phyloP scores from a whole-genome alignment of 2,888 invertebrate genomes.

The Fabriciana adippe region DNA sequence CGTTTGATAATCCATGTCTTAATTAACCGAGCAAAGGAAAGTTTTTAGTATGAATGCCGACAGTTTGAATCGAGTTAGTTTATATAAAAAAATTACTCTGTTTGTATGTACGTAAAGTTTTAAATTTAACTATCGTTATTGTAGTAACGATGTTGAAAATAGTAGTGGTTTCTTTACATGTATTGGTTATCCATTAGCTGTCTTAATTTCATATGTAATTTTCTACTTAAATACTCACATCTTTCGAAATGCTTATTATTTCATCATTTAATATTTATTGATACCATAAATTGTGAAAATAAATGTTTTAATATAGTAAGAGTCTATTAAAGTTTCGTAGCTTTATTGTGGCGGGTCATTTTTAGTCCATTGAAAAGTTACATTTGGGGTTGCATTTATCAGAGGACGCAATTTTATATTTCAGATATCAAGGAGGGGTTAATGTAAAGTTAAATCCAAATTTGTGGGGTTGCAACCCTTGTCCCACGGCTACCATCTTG shows the following conservation, averaged over 20 bases:
- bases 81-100: constrained; percentile 39
- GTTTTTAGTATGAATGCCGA: constrained; percentile 50
- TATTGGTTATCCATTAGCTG: constrained; percentile 9
- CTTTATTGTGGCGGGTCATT: too few species aligned
- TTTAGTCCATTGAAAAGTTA: too few species aligned
- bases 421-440: too few species aligned
- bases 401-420: too few species aligned
- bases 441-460: too few species aligned
- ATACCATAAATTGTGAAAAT: too few species aligned
- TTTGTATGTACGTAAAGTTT: constrained; percentile 27
- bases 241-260: constrained; percentile 6
- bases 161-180: neutral
- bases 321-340: too few species aligned
- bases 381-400: too few species aligned
- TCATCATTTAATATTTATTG: neutral
- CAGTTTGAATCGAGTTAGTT: neutral
- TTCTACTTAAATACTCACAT: constrained; percentile 14
- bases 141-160: neutral
- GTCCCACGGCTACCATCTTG: too few species aligned
- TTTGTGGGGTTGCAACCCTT: too few species aligned
- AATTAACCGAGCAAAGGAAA: constrained; percentile 78
- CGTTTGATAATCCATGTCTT: constrained; percentile 82
- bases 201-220: constrained; percentile 6
- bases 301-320: too few species aligned
- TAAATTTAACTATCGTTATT: constrained; percentile 18